Base-by-base conservation (phyloP, 2,797 vertebrate genomes). In the Lithobates pipiens region DNA sequence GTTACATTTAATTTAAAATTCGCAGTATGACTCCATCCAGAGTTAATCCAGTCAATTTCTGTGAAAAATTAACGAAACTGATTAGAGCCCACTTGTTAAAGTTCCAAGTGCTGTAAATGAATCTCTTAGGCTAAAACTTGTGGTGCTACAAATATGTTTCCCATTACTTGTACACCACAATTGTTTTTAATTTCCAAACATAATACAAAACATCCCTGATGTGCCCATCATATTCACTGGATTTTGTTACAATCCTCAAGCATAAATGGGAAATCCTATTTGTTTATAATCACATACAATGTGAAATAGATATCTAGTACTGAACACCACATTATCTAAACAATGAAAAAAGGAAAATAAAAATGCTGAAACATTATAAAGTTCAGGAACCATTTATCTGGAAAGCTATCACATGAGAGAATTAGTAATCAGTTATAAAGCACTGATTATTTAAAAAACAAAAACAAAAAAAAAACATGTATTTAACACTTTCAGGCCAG, bases 191-290 rank as follows among this genome's bases (percentile, higher is more conserved):
- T 83, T 91, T 90, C 84, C 88, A 88, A 88, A 88, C 88, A 90
- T 92, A 93, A 93, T 84, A 77, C 70, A 90, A 93, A 93, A 90
- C 86, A 90, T 88, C 90, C 79, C 91, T 90, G 88, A 91, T 34
- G 36, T 46, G 89, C 67, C 84, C 92, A 85, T 77, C 83, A 84
- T 63, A 65, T 63, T 36, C 18, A 71, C 29, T 81, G 57, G 71
- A 75, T 82, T 82, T 34, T 32, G 54, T 75, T 85, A 80, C 84
- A 57, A 75, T 46, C 21, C 25, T 44, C 34, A 25, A 80, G n/a
- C 29, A 74, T 13, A 36, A 29, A 44, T 65, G 61, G 63, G n/a
- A n/a, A n/a, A 32, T 85, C 25, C 57, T 42, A 61, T 75, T 74
- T 80, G 70, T 69, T 63, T 65, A 73, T 73, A 85, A 79, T 85